Evolutionary conservation across 2,113 vertebrate genomes (phyloP), one percentile per base, ranked within the genome.

Genomic region (Mastomys natalensis): DNA sequence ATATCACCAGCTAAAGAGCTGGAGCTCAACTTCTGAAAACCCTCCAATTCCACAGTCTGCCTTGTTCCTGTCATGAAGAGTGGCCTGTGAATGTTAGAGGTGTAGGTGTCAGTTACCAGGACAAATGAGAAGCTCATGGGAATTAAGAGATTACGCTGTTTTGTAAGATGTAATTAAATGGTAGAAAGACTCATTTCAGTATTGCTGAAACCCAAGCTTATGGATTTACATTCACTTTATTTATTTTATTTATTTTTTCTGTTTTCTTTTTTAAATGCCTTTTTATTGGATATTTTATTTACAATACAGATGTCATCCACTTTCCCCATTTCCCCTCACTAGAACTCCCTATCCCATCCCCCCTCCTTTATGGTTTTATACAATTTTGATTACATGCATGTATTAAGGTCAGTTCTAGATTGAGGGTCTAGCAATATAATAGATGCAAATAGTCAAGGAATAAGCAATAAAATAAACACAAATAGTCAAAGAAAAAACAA

Each of bases 61-160:
- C 4, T 73, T 4, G 0, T 72, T 96, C 93, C 91, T 93, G 93
- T 97, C 87, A 87, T 97, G 98, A 96, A 95, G 93, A 98, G 93
- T 91, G 76, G 95, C 90, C 87, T 90, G 64, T 92, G 93, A 96
- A 45, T 72, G 87, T 70, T 87, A 22, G 95, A 84, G 34, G 94
- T 93, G 43, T 85, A 81, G 94, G 82, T 95, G 96, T 97, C 97
- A 97, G 34, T 78, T 95, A 96, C 64, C 8, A 93, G 93, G 85
- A 92, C 95, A 88, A 98, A 72, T 97, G 92, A 97, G 87, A 92
- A 97, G 95, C 97, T 97, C 98, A 81, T 0, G 77, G 89, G 93
- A 97, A 98, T 98, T 98, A 98, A 98, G 89, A 98, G 98, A 98
- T 98, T 98, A 98, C 29, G 86, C 58, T 74, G 95, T 77, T 97